Conservation (phyloP, 2,797 vertebrate species). For the Neolamprologus multifasciatus region DNA sequence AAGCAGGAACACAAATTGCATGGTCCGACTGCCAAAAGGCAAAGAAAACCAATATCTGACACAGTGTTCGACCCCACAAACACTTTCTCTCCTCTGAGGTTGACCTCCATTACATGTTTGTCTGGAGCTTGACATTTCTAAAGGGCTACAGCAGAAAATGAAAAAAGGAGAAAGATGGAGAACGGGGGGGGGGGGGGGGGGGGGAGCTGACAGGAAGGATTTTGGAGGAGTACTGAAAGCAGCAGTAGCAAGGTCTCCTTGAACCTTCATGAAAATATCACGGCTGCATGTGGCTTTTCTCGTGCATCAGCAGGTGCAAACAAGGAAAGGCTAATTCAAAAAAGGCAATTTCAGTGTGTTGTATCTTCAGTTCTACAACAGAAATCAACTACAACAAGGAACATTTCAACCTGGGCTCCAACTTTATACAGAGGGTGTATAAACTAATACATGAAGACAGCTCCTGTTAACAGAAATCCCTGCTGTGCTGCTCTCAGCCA, state of each 20-base stretch:
- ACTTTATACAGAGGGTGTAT: background rate
- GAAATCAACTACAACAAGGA: background rate
- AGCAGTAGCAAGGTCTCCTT: constrained; percentile 24
- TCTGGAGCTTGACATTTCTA: constrained; percentile 65
- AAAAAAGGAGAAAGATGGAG: constrained; percentile 39
- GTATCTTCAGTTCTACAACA: background rate
- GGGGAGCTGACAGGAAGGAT: background rate
- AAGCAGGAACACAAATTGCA: constrained; percentile 11
- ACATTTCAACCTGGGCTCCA: background rate
- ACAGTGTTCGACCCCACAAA: background rate
- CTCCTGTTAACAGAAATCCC: constrained; percentile 27
- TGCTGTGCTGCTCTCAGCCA: constrained; percentile 32
- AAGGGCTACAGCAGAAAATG: constrained; percentile 19
- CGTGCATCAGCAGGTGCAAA: background rate
- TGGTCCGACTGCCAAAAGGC: background rate
- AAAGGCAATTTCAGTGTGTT: background rate
- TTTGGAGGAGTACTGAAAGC: constrained; percentile 14
- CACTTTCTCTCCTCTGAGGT: constrained; percentile 3
- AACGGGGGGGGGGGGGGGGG: background rate
- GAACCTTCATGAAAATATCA: constrained; percentile 6
- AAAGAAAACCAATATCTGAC: background rate
- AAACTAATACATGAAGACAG: constrained; percentile 21
- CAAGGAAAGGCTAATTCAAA: background rate
- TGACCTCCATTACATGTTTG: constrained; percentile 61
- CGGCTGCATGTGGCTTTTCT: background rate